Percentiles rank a stretch among this genome's conserved stretches.
Evolutionary conservation across 2,797 vertebrate species (phyloP).

Genomic region (Paedocypris micromegethes): DNA sequence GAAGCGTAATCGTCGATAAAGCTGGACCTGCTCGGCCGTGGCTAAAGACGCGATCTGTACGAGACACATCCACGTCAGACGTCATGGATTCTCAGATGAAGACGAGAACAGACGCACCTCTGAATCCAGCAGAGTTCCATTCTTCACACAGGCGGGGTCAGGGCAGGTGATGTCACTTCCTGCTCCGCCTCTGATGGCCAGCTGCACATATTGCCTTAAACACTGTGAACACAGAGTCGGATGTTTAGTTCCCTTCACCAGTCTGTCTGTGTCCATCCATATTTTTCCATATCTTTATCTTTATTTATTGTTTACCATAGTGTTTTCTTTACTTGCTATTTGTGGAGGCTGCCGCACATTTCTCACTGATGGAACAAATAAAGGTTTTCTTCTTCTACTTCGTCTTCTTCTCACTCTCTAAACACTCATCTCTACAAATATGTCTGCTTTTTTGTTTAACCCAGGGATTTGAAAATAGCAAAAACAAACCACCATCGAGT

Average conservation of each 20-base stretch:
- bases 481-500: too few relatives aligned
- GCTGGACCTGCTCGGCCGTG: constrained; percentile 74
- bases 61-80: constrained; percentile 30
- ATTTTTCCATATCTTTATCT: background rate
- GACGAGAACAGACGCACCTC: constrained; percentile 72
- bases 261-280: too few relatives aligned
- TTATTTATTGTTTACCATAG: too few relatives aligned
- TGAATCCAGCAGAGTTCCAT: constrained; percentile 78
- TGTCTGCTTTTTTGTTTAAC: too few relatives aligned
- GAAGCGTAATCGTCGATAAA: constrained; percentile 85
- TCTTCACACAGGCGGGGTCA: constrained; percentile 80
- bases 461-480: too few relatives aligned
- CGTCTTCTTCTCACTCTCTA: too few relatives aligned
- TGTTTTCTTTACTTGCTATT: too few relatives aligned
- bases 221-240: constrained; percentile 67
- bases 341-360: too few relatives aligned
- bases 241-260: too few relatives aligned
- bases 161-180: constrained; percentile 90
- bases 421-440: too few relatives aligned
- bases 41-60: constrained; percentile 84
- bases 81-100: too few relatives aligned
- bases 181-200: constrained; percentile 85
- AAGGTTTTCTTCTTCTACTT: background rate
- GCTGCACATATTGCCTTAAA: constrained; percentile 83
- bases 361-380: too few relatives aligned